Evolutionary conservation across 2,888 invertebrate species (phyloP), one percentile per base, ranked within the genome.

Genomic region (Anarsia innoxiella): DNA sequence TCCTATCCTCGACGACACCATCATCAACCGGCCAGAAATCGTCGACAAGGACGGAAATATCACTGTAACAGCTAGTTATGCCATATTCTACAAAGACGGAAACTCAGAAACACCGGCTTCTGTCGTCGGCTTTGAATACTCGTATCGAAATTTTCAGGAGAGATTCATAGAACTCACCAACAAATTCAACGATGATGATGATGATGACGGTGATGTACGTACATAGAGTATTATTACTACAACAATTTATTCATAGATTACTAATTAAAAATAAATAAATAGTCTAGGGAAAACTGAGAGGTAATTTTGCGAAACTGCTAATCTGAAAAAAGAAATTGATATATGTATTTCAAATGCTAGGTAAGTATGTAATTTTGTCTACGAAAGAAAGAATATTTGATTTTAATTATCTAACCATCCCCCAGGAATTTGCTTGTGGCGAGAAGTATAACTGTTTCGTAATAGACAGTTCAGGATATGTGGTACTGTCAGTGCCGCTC

Each of bases 391-490:
- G n/a, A n/a, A n/a, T n/a, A n/a, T n/a, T n/a, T n/a, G n/a, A n/a
- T n/a, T n/a, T n/a, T n/a, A n/a, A 19, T 19, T 19, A 19, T 19
- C 3, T 8, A 19, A 19, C 8, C 8, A 19, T 19, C 8, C 8
- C 8, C 8, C 19, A 82, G 79, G 72, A 68, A 11, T 56, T 76
- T 59, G 84, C 49, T 53, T 88, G 87, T 39, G 82, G 86, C n/a
- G 87, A 88, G 15, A 83, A 87, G 29, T 83, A 91, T 48, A 90
- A 92, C 46, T 97, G 97, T 63, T 97, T 93, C 66, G 86, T 97
- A n/a, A 86, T 97, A 27, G 97, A 97, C 66, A 93, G 93, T 66
- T 95, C 95, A 55, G 97, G 96, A 0, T 97, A 95, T 66, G 87
- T 96, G 4, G 88, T 97, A 1, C 82, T 94, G 6, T 89, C 94